Conservation (phyloP, 92 coral and sea anemone genomes). For the Umimayanthus chanpuru region DNA sequence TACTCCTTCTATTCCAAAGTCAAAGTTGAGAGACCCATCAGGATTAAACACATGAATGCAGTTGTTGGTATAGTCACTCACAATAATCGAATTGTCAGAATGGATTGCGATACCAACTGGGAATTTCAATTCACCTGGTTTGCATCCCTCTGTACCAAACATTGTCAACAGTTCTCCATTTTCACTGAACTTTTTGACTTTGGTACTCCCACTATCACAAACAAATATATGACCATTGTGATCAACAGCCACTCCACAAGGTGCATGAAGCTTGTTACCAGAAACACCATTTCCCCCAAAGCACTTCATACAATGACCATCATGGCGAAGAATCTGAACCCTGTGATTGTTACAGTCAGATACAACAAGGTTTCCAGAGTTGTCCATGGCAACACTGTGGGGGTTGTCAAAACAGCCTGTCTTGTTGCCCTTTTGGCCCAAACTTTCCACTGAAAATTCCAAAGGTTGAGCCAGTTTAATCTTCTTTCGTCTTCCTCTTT, state of each 20-base stretch:
- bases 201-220: conserved; percentile 10
- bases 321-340: conserved; percentile 9
- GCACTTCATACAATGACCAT: conserved; percentile 8
- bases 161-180: not conserved
- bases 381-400: conserved; percentile 1
- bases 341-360: conserved; percentile 4
- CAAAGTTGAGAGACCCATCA: conserved; percentile 20
- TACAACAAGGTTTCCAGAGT: not conserved
- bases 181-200: not conserved
- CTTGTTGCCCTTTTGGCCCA: conserved; percentile 10
- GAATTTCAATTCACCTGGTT: conserved; percentile 13
- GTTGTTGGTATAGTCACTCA: not conserved
- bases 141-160: conserved; percentile 1
- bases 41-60: conserved; percentile 28
- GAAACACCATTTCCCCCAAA: not conserved
- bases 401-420: conserved; percentile 15
- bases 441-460: not conserved
- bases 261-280: not conserved
- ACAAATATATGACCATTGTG: conserved; percentile 8
- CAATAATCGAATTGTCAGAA: conserved; percentile 3
- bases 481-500: conserved; percentile 17
- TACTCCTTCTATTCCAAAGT: conserved; percentile 23
- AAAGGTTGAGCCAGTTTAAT: not conserved
- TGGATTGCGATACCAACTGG: conserved; percentile 22
- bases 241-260: conserved; percentile 19